A percentile compares a stretch with the other conserved stretches of the same genome.
phyloP scores from a whole-genome alignment of 2,888 invertebrate genomes.

The Carpatolechia fugitivella region DNA sequence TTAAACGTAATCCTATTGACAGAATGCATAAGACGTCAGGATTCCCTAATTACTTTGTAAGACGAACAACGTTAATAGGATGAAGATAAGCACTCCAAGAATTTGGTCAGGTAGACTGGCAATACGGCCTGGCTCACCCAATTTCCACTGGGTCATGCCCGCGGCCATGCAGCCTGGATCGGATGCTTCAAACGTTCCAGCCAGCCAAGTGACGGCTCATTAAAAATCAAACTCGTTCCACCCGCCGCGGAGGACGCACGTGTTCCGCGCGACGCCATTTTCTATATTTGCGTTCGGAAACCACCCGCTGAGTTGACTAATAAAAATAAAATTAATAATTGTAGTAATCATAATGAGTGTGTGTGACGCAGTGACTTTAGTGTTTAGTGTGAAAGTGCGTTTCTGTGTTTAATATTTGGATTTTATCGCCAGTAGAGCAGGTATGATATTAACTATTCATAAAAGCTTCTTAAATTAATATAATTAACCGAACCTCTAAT shows the following conservation, averaged over 20 bases:
- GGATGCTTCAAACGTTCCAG: slow-evolving; percentile 13
- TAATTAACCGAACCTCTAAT: background rate
- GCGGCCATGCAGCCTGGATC: background rate
- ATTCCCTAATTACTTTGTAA: slow-evolving; percentile 15
- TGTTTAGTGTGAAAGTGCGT: slow-evolving; percentile 16
- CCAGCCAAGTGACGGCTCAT: background rate
- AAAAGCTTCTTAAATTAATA: no score
- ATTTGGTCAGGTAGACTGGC: slow-evolving; percentile 32
- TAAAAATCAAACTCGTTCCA: slow-evolving; percentile 27
- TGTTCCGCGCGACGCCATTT: slow-evolving; percentile 5
- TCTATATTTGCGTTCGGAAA: slow-evolving; percentile 27
- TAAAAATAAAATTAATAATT: slow-evolving; percentile 32
- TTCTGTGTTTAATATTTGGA: slow-evolving; percentile 12
- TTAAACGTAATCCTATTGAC: background rate
- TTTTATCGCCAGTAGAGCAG: slow-evolving; percentile 11
- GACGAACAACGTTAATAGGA: slow-evolving; percentile 11
- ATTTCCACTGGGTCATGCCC: slow-evolving; percentile 39
- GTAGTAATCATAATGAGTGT: slow-evolving; percentile 21
- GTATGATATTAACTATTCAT: no score
- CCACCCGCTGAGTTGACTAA: slow-evolving; percentile 51
- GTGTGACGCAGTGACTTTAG: slow-evolving; percentile 13
- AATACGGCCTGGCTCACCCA: slow-evolving; percentile 29
- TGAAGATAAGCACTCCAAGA: slow-evolving; percentile 23
- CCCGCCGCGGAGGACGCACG: slow-evolving; percentile 33
- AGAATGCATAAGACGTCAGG: slow-evolving; percentile 7